These are phyloP conservation scores for Cephus runcator DNA, from an alignment of 2,888 invertebrate genomes.

Conservation along the genomic window DNA sequence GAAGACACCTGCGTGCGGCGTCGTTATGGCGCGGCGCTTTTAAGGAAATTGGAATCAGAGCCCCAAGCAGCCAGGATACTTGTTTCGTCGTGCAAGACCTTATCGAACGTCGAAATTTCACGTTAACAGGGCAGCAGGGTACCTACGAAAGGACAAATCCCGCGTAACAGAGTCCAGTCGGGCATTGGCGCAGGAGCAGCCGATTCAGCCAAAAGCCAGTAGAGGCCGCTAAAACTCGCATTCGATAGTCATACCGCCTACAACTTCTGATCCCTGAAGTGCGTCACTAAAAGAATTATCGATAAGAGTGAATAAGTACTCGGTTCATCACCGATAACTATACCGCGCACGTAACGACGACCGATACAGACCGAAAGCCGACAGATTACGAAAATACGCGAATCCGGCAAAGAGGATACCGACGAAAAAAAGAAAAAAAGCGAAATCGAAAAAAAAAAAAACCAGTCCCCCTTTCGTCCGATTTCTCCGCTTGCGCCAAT, in stretches of 20 bases:
- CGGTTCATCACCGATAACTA: background rate
- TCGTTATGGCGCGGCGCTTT: constrained; percentile 19
- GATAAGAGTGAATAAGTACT: background rate
- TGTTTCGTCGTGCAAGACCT: background rate
- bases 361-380: background rate
- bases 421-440: background rate
- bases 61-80: background rate
- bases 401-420: background rate
- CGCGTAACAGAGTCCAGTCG: background rate
- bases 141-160: background rate
- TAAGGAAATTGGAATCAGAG: constrained; percentile 25
- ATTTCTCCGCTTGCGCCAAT: background rate
- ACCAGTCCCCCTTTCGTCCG: background rate
- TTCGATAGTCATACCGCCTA: background rate
- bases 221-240: background rate
- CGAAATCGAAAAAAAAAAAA: background rate
- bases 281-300: background rate
- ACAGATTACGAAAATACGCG: background rate
- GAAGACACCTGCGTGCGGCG: background rate
- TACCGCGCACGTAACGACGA: background rate
- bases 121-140: background rate
- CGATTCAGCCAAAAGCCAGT: too few species aligned
- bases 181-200: background rate
- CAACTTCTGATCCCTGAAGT: background rate
- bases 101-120: background rate